Evolutionary conservation across 2,113 vertebrate genomes (phyloP).

Genomic region (Eidolon helvum): DNA sequence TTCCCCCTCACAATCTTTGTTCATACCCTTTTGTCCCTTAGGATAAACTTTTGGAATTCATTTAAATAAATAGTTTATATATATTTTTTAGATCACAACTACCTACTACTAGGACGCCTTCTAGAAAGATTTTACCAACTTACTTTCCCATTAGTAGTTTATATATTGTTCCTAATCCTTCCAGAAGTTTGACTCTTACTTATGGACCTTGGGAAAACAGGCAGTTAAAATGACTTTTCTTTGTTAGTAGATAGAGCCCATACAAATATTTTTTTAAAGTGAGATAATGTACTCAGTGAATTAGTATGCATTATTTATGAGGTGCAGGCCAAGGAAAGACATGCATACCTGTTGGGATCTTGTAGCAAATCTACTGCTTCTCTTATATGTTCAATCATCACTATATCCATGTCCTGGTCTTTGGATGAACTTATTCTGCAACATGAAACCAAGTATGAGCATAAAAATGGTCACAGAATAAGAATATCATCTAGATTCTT

Average conservation of each 20-base stretch:
- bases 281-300: background rate
- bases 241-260: background rate
- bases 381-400: conserved; percentile 92
- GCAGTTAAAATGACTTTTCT: background rate
- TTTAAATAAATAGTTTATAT: background rate
- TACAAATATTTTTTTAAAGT: background rate
- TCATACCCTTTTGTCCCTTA: background rate
- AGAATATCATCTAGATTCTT: background rate
- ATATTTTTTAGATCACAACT: background rate
- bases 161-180: background rate
- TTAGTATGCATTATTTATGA: background rate
- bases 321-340: background rate
- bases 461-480: background rate
- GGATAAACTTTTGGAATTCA: background rate
- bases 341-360: conserved; percentile 87
- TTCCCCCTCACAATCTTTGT: background rate
- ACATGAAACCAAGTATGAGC: conserved; percentile 63
- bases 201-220: background rate
- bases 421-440: conserved; percentile 85
- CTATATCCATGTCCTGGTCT: conserved; percentile 83
- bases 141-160: background rate
- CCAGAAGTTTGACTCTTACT: background rate
- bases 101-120: background rate
- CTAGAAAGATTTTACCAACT: background rate
- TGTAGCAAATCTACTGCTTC: conserved; percentile 93